A percentile compares a stretch with the other conserved stretches of the same genome.
These are phyloP conservation scores for Synanthedon tipuliformis DNA, from an alignment of 2,888 invertebrate species.

Conservation along the genomic window DNA sequence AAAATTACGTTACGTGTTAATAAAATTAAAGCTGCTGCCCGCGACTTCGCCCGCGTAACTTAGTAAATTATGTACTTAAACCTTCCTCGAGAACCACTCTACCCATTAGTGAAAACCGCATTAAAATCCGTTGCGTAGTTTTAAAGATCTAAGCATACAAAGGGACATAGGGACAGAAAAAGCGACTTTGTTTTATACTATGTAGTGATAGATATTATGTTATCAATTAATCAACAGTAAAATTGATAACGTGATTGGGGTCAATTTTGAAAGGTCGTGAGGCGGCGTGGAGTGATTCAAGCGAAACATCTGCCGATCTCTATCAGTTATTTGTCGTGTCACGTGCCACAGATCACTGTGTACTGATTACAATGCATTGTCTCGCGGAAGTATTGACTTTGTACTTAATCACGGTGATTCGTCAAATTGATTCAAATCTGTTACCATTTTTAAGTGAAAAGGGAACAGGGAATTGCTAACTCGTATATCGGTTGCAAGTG, in stretches of 20 bases:
- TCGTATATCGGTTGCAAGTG: constrained; percentile 31
- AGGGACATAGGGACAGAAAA: too few species aligned
- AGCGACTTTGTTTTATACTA: too few species aligned
- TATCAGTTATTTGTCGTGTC: constrained; percentile 45
- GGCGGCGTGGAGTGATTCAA: constrained; percentile 3
- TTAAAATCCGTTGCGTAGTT: too few species aligned
- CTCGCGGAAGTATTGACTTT: constrained; percentile 19
- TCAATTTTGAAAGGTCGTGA: neutral
- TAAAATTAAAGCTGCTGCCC: too few species aligned
- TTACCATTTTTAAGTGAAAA: constrained; percentile 47
- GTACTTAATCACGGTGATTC: constrained; percentile 39
- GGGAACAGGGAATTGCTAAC: constrained; percentile 28
- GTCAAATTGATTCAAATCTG: constrained; percentile 43
- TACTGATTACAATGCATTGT: constrained; percentile 41
- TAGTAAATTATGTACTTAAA: too few species aligned
- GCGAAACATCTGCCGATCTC: constrained; percentile 43
- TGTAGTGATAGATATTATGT: too few species aligned
- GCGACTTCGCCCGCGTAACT: too few species aligned
- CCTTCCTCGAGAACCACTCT: too few species aligned
- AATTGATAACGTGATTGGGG: neutral
- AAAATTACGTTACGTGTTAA: too few species aligned
- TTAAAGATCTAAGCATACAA: too few species aligned
- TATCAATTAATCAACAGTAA: too few species aligned
- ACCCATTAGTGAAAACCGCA: too few species aligned
- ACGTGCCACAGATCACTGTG: constrained; percentile 27